Base-by-base conservation (phyloP, 64 coral and sea anemone genomes). In the Montipora capricornis region DNA sequence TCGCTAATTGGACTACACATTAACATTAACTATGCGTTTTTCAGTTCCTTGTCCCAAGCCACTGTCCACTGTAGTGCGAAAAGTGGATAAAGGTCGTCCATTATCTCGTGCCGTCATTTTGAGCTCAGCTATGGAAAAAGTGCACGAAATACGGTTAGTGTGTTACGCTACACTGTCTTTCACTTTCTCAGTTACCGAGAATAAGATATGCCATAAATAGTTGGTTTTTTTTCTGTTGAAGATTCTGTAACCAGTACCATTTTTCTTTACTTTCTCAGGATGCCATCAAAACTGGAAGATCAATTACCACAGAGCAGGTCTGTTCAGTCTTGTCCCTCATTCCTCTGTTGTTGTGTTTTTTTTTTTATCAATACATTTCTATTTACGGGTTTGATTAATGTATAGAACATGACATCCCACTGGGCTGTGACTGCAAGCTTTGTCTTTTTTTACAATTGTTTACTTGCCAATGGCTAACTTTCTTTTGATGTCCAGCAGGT, bases 21-120 rank as follows among this genome's bases (percentile, higher is more conserved):
- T 9, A 67, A 17, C 11, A 67, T 46, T 50, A 3, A 15, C 8
- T 52, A n/a, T 68, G n/a, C 47, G 47, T 75, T 87, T 78, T 44
- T 16, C 76, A 99, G 98, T 99, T 49, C 80, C 95, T 76, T 86
- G 98, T 17, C 95, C 98, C n/a, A 92, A 95, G 87, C 98, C 98
- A 46, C 92, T 99, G 15, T 96, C 98, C 74, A 99, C 98, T 59
- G 95, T 99, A 2, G 85, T 99, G 17, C 92, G 96, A 69, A 80
- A 87, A 12, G 82, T 89, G 48, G 83, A 96, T 24, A 74, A 94
- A 68, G 81, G 89, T 19, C 74, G 84, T n/a, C 92, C 95, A 24
- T 80, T 99, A 11, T 94, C 95, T 9, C 95, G 91, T 73, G 89
- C 98, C 24, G 93, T 91, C 75, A 91, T 96, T 29, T 64, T 99